Base-by-base conservation (phyloP, 2,888 invertebrate genomes). In the Drosophila antonietae region DNA sequence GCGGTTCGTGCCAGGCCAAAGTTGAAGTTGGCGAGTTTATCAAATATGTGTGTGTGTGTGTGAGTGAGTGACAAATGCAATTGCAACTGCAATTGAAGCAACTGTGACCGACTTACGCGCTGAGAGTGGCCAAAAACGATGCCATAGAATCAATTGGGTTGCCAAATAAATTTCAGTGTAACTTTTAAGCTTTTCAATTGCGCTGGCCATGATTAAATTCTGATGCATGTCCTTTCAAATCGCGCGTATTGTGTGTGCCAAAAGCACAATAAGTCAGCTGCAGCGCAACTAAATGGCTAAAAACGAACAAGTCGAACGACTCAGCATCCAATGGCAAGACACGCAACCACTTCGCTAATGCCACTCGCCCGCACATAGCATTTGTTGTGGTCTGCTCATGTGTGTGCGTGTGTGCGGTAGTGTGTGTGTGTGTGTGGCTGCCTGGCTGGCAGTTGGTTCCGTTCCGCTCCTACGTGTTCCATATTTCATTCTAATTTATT, bases 401-500 rank as follows among this genome's bases (percentile, higher is more conserved):
- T 56, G 64, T 55, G 64, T 53, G 65, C 15, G 49, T 0, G 18
- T 39, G 46, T 3, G 57, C 14, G n/a, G n/a, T n/a, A n/a, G n/a
- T n/a, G 14, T 44, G 63, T 20, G 20, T 6, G 44, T 14, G 14
- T 12, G 20, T 7, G 20, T 49, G 49, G 37, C 47, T 56, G 53
- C 33, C 18, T 23, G 44, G 68, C 20, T 55, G 15, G 28, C 37
- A 23, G 31, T 20, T 41, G 65, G 66, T 81, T 81, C 46, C 58
- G 66, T 81, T 81, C 52, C 58, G 66, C 59, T 68, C 67, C 83
- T 85, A 85, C 85, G 88, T 85, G 88, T 86, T 88, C 86, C 88
- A 85, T 85, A 85, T 85, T 85, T 85, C 88, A 85, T 85, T 85
- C 88, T 88, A 85, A 85, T 88, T 85, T 85, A 85, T 85, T 88